Evolutionary conservation across 2,797 vertebrate species (phyloP).

Genomic region (Acestrorhynchus altus): DNA sequence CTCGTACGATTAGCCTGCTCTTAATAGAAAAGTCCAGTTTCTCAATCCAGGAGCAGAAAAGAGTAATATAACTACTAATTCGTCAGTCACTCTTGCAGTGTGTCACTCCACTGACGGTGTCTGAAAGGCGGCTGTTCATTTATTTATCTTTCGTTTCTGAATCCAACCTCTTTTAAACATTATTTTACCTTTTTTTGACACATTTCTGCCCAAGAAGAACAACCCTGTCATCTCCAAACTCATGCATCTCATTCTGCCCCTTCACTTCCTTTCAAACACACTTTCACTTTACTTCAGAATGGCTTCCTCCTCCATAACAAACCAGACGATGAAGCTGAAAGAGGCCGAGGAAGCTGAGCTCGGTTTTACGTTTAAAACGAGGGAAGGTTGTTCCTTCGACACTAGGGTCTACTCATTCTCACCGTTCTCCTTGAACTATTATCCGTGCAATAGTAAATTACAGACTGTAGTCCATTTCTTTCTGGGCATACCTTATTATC

Average conservation of each 20-base stretch:
- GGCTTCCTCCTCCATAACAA: conserved; percentile 35
- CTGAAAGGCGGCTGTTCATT: not conserved
- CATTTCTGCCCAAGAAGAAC: conserved; percentile 38
- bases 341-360: not conserved
- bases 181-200: not conserved
- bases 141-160: not conserved
- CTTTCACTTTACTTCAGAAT: conserved; percentile 46
- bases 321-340: conserved; percentile 33
- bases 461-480: no score
- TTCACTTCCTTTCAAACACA: conserved; percentile 62
- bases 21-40: not conserved
- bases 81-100: not conserved
- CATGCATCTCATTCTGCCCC: conserved; percentile 50
- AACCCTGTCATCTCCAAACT: conserved; percentile 46
- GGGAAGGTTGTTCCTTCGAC: not conserved
- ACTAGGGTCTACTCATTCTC: no score
- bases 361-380: not conserved
- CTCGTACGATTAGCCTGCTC: not conserved
- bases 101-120: not conserved
- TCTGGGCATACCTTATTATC: no score
- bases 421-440: no score
- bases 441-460: no score
- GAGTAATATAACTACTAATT: not conserved
- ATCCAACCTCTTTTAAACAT: not conserved
- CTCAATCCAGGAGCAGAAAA: not conserved